Percentiles rank a stretch among this genome's conserved stretches.
phyloP scores from a whole-genome alignment of 2,797 vertebrate genomes.

The Pelodytes ibericus region DNA sequence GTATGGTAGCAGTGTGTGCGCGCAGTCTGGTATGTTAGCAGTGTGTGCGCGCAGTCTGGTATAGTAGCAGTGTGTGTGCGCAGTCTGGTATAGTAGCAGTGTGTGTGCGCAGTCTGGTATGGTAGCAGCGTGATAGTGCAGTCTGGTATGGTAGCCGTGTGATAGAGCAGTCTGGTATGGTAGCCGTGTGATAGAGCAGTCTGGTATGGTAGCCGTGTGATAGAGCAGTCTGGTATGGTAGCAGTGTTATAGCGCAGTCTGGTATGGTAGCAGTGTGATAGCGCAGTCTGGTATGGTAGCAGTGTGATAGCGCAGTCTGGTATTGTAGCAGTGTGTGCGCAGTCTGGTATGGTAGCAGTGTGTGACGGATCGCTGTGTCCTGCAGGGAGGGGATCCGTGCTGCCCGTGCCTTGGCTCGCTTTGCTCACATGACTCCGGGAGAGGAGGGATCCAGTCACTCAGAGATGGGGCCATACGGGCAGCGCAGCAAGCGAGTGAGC shows the following conservation, averaged over 20 bases:
- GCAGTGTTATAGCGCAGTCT: too few relatives aligned
- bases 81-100: background rate
- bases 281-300: too few relatives aligned
- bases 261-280: too few relatives aligned
- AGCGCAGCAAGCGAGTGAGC: slow-evolving; percentile 19
- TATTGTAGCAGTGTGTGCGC: background rate
- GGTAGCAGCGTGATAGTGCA: background rate
- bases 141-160: too few relatives aligned
- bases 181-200: background rate
- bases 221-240: background rate
- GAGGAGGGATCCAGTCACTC: slow-evolving; percentile 31
- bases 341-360: background rate
- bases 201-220: background rate
- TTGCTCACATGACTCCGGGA: slow-evolving; percentile 40
- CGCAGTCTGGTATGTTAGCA: background rate
- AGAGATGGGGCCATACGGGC: slow-evolving; percentile 19
- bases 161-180: too few relatives aligned
- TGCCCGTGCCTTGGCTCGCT: slow-evolving; percentile 43
- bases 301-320: background rate
- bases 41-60: background rate
- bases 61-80: slow-evolving; percentile 5
- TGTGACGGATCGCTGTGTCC: background rate
- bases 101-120: background rate
- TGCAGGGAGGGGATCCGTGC: slow-evolving; percentile 37
- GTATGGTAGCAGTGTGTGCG: slow-evolving; percentile 2